Base-by-base conservation (phyloP, 53 echinoderm and acorn worm species). In the Holothuria scabra region DNA sequence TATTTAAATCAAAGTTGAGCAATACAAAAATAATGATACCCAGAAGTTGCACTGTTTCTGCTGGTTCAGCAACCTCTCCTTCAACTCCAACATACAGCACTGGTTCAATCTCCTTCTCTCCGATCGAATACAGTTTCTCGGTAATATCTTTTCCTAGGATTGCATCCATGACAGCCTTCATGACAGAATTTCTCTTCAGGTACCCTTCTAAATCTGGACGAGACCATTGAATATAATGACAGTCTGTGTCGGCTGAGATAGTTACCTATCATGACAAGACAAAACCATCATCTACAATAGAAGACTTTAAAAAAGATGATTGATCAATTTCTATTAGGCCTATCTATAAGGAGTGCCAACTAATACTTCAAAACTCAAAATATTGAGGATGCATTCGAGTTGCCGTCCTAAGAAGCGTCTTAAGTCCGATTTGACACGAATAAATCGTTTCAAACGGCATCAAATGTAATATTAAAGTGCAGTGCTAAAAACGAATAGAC, bases 161-260 rank as follows among this genome's bases (percentile, higher is more conserved):
- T 14, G 95, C 90, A 84, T 94, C 93, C 66, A 99, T 91, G 29
- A 99, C 92, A 22, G 93, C 87, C 67, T 85, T 60, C 37, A 99
- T 84, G 83, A 99, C 90, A 30, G 87, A 87, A 49, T 95, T 90
- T 41, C 89, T 89, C 26, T 87, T 87, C 19, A 99, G 93, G 78
- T 95, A 99, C 63, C 68, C 81, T 44, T 93, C 91, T 29, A 99
- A 89, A 33, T 87, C 72, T 10, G 76, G 60, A 38, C 91, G 75
- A 52, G 91, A 87, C 99, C 99, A 99, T 44, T 93, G 99, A 56
- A 99, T 86, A 86, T 99, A 99, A 7, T 93, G 91, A 84, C 99
- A 97, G 65, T 94, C 86, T 28, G 65, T 85, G 66, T 94, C 97
- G 38, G 94, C 93, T 65, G 88, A 91, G 57, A 99, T 89, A 38